Base-by-base conservation (phyloP, 2,113 vertebrate genomes). In the Heterochromis multidens region DNA sequence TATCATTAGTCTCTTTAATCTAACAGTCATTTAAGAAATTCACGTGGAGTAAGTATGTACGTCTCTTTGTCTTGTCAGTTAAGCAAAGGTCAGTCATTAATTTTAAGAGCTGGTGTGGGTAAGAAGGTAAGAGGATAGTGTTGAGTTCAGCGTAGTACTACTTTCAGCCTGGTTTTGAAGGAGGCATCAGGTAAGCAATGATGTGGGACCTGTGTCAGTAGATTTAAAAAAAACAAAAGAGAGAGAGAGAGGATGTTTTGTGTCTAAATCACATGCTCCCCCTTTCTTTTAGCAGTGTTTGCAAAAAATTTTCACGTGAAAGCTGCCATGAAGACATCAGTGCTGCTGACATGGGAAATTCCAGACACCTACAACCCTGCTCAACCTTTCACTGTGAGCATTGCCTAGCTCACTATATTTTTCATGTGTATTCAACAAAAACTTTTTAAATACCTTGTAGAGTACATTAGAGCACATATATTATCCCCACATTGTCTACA, bases 251-350 rank as follows among this genome's bases (percentile, higher is more conserved):
- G 23, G 13, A 78, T 83, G 60, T 49, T 63, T 93, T 95, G 89
- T 95, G 96, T 97, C 97, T 99, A 97, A 98, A 97, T 97, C 94
- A 94, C 86, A 65, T 91, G 96, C 96, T 96, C 95, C 96, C 90
- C 96, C 96, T 97, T 97, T 96, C 96, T 98, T 97, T 98, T 99
- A 99, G 99, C 98, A 99, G 99, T 99, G 98, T 99, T 99, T 96
- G 99, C 98, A 99, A 99, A 99, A 97, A 99, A 99, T 95, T 99
- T 99, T 95, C 98, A 99, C 91, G 99, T 99, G 95, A 99, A 97
- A 97, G 98, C 98, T 93, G 98, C 99, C 91, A 99, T 98, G 97
- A 99, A 99, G 97, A 97, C 99, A 8, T 99, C 99, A 0, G 99
- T 99, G 90, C 94, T 99, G 89, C 95, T 99, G 60, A 99, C 97